These are phyloP conservation scores for Zaprionus vittiger DNA, from an alignment of 1,140 invertebrate species.

Conservation along the genomic window DNA sequence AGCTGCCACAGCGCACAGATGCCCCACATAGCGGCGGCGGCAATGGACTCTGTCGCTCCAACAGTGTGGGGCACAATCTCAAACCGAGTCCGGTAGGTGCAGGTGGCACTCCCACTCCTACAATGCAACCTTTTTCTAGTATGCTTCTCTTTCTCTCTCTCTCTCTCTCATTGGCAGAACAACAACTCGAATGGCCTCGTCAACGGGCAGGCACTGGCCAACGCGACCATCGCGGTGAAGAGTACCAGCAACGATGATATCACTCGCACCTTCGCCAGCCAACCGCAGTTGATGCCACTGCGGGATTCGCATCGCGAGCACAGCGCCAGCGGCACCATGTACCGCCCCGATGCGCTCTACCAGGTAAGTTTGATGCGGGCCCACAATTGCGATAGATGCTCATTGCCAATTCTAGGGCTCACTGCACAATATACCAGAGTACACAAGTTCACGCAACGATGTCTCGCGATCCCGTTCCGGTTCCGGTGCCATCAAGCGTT, in stretches of 20 bases:
- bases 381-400: conserved; percentile 55
- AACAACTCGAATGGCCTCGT: conserved; percentile 65
- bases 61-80: conserved; percentile 75
- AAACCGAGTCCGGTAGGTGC: conserved; percentile 59
- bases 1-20: conserved; percentile 58
- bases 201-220: conserved; percentile 45
- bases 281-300: conserved; percentile 70
- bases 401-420: conserved; percentile 65
- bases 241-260: conserved; percentile 77
- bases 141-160: no score
- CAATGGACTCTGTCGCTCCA: conserved; percentile 66
- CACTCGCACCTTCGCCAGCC: conserved; percentile 62
- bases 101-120: not conserved
- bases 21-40: conserved; percentile 22
- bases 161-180: conserved; percentile 43
- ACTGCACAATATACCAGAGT: conserved; percentile 84
- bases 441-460: conserved; percentile 82
- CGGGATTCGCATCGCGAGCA: conserved; percentile 67
- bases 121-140: no score
- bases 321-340: conserved; percentile 90
- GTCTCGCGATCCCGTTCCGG: conserved; percentile 62
- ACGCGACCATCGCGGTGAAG: conserved; percentile 44
- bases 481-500: conserved; percentile 71
- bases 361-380: conserved; percentile 87
- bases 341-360: conserved; percentile 94